A percentile compares a stretch with the other conserved stretches of the same genome.
Conservation (phyloP, 2,797 vertebrate species). For the Hoplostethus atlanticus region DNA sequence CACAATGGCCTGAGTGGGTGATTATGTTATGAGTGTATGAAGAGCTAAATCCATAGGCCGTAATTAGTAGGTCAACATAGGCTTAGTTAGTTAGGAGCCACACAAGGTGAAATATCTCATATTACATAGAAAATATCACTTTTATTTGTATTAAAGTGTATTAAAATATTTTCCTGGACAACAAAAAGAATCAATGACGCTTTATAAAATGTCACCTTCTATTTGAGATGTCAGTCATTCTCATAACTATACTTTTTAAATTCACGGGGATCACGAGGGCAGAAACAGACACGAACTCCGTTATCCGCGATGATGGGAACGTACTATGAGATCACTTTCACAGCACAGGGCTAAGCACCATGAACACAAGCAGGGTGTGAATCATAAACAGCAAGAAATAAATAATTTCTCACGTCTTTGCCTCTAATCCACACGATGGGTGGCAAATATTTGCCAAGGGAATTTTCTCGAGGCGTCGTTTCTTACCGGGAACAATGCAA, state of each 20-base stretch:
- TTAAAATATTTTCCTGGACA: neutral
- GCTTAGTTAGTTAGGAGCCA: slow-evolving; percentile 30
- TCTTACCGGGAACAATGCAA: slow-evolving; percentile 74
- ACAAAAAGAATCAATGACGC: neutral
- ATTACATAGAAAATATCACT: neutral
- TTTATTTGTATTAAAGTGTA: neutral
- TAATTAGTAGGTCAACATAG: slow-evolving; percentile 29
- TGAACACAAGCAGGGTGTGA: slow-evolving; percentile 51
- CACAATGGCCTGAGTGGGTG: neutral
- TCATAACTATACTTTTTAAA: neutral
- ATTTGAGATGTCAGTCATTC: too few relatives aligned
- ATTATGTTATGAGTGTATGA: neutral
- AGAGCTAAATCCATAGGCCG: slow-evolving; percentile 6
- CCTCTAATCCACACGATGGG: slow-evolving; percentile 71
- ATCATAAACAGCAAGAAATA: slow-evolving; percentile 46
- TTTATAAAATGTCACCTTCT: neutral
- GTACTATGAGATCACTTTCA: slow-evolving; percentile 39
- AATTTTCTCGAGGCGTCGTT: slow-evolving; percentile 65
- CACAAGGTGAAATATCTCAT: slow-evolving; percentile 8
- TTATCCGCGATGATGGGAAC: slow-evolving; percentile 15
- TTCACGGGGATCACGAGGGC: neutral
- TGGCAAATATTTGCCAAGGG: slow-evolving; percentile 70
- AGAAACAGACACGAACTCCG: neutral
- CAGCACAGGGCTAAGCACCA: slow-evolving; percentile 21
- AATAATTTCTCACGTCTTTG: slow-evolving; percentile 48